Evolutionary conservation across 2,113 vertebrate species (phyloP).

Genomic region (Lagopus leucura): DNA sequence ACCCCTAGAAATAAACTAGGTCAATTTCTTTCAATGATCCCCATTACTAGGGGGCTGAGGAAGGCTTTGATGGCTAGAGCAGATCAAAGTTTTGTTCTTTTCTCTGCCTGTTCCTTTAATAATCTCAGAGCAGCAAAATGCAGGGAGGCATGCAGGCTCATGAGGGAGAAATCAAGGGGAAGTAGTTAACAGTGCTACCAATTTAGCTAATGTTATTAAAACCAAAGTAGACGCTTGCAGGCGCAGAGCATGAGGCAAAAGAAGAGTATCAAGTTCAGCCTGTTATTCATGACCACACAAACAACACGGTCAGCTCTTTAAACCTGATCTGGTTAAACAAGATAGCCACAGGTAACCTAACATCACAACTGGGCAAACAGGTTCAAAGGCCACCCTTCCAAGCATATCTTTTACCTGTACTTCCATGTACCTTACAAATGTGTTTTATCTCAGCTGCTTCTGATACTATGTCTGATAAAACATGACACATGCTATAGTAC

Average conservation of each 20-base stretch:
- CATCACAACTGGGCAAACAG: background rate
- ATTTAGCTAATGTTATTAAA: slow-evolving; percentile 34
- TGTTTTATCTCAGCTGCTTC: background rate
- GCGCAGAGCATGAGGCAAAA: background rate
- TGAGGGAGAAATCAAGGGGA: slow-evolving; percentile 22
- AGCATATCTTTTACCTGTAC: background rate
- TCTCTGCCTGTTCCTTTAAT: slow-evolving; percentile 10
- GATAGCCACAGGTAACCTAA: background rate
- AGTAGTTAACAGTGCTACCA: background rate
- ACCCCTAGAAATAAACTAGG: background rate
- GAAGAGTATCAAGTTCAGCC: background rate
- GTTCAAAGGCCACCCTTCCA: background rate
- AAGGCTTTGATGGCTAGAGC: background rate
- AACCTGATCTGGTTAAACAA: background rate
- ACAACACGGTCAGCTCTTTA: background rate
- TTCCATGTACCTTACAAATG: background rate
- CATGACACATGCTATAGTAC: background rate
- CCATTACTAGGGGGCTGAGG: background rate
- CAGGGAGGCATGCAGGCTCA: background rate
- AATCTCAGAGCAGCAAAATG: background rate
- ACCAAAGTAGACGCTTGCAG: background rate
- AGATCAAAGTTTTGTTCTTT: background rate
- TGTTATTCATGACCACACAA: background rate
- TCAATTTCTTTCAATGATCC: background rate
- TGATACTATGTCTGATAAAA: background rate